Conservation (phyloP, 2,113 vertebrate species). For the Delphinapterus leucas region DNA sequence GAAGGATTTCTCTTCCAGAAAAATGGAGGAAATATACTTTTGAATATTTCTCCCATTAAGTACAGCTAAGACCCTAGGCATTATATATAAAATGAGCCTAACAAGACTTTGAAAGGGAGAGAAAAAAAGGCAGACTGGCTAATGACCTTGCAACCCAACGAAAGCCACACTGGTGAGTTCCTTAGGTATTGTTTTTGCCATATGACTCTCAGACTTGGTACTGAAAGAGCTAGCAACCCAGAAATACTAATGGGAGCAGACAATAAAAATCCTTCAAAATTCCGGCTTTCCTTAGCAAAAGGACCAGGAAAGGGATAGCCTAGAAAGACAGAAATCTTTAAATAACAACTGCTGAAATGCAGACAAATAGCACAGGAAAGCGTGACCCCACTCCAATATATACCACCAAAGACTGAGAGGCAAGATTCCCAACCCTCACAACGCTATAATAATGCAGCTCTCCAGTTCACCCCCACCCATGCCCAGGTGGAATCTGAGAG, state of each 20-base stretch:
- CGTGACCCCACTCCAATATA: fast-evolving
- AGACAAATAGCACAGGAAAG: not conserved
- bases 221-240: not conserved
- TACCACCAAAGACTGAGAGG: not conserved
- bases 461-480: fast-evolving
- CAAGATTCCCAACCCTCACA: not conserved
- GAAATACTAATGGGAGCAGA: not conserved
- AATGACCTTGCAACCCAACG: not conserved
- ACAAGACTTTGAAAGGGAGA: not conserved
- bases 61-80: not conserved
- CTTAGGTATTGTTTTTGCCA: not conserved
- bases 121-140: not conserved
- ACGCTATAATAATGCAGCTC: not conserved
- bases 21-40: not conserved
- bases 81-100: not conserved
- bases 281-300: not conserved
- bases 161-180: not conserved
- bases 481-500: not conserved
- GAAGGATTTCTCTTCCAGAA: not conserved
- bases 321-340: not conserved
- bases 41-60: not conserved
- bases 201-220: not conserved
- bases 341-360: not conserved
- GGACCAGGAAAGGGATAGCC: not conserved
- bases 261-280: not conserved